These are phyloP conservation scores for Hyles vespertilio DNA, from an alignment of 1,140 invertebrate genomes.

Conservation along the genomic window DNA sequence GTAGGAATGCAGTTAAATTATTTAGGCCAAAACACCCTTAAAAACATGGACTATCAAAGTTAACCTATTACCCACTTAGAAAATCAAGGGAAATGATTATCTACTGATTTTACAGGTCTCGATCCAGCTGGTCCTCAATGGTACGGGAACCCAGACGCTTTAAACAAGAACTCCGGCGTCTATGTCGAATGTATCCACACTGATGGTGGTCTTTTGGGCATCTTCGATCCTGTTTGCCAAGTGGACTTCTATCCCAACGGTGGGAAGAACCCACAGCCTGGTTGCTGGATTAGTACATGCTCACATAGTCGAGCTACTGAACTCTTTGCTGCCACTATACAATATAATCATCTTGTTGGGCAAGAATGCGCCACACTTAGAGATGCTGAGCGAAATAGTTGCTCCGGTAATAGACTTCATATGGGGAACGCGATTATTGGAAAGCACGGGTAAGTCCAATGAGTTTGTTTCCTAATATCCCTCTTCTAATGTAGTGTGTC, in stretches of 20 bases:
- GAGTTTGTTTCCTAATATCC: too few species aligned
- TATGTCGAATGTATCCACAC: conserved; percentile 81
- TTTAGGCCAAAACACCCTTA: too few species aligned
- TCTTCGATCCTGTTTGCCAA: conserved; percentile 51
- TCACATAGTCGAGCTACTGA: conserved; percentile 73
- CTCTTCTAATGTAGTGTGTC: too few species aligned
- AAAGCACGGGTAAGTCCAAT: conserved; percentile 38
- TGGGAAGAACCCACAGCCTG: conserved; percentile 78
- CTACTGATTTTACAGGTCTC: conserved; percentile 59
- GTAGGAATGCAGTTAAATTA: too few species aligned
- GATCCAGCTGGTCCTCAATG: conserved; percentile 81
- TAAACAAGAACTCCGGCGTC: conserved; percentile 70
- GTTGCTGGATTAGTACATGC: conserved; percentile 76
- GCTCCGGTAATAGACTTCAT: conserved; percentile 33
- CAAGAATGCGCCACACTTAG: conserved; percentile 47
- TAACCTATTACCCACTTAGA: too few species aligned
- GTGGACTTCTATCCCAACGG: conserved; percentile 79
- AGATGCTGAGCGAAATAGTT: conserved; percentile 36
- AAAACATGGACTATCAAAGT: too few species aligned
- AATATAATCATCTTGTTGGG: conserved; percentile 57
- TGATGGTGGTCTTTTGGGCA: conserved; percentile 66
- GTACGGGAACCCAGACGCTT: conserved; percentile 32
- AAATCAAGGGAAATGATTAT: background rate
- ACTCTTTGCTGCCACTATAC: conserved; percentile 76
- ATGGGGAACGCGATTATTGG: conserved; percentile 50